phyloP scores from a whole-genome alignment of 1,140 invertebrate genomes.

The Arion vulgaris region DNA sequence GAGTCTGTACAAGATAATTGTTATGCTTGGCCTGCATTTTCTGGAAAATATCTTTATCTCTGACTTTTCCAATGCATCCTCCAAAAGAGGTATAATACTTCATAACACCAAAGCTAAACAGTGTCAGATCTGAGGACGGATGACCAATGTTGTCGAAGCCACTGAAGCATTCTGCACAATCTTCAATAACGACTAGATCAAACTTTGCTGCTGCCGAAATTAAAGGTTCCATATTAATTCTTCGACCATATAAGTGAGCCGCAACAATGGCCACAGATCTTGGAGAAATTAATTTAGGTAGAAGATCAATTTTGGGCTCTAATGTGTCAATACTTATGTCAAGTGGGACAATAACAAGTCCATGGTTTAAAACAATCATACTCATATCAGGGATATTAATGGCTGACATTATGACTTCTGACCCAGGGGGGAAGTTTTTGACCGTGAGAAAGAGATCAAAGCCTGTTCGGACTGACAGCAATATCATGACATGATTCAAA shows the following conservation, averaged over 20 bases:
- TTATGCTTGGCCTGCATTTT: conserved; percentile 60
- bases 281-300: conserved; percentile 63
- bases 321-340: conserved; percentile 70
- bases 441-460: conserved; percentile 69
- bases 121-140: conserved; percentile 63
- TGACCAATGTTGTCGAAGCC: conserved; percentile 69
- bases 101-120: conserved; percentile 73
- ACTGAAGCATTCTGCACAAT: conserved; percentile 71
- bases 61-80: conserved; percentile 70
- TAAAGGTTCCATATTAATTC: conserved; percentile 63
- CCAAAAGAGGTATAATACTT: conserved; percentile 71
- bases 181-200: conserved; percentile 68
- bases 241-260: conserved; percentile 70
- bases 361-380: conserved; percentile 65
- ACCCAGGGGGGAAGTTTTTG: conserved; percentile 66
- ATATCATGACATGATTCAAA: conserved; percentile 63
- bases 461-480: conserved; percentile 68
- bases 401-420: conserved; percentile 72
- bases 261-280: conserved; percentile 70
- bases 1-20: conserved; percentile 58
- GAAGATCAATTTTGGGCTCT: conserved; percentile 62
- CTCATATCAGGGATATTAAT: conserved; percentile 73
- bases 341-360: conserved; percentile 65
- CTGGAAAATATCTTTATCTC: conserved; percentile 55
- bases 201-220: conserved; percentile 62